Percentiles rank a stretch among this genome's conserved stretches.
These are phyloP conservation scores for Rhinopomastus cyanomelas DNA, from an alignment of 2,113 vertebrate genomes.

Conservation along the genomic window DNA sequence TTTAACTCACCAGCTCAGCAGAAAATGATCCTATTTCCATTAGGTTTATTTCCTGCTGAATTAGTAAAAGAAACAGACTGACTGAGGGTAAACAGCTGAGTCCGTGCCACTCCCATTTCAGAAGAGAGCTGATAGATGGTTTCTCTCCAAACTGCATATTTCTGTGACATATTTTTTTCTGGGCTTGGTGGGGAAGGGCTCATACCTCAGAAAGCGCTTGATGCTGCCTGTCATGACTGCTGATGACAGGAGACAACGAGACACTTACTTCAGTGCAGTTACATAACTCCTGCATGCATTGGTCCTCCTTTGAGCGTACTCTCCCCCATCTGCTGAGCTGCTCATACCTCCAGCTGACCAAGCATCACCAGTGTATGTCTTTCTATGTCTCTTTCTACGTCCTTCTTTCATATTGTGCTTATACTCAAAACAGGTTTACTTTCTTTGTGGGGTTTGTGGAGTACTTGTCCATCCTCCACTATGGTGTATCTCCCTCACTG, in stretches of 20 bases:
- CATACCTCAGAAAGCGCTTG: neutral
- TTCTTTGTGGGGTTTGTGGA: neutral
- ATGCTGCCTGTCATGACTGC: neutral
- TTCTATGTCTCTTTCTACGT: neutral
- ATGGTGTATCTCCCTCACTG: too few relatives aligned
- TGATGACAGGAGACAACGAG: neutral
- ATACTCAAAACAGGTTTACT: neutral
- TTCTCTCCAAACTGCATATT: neutral
- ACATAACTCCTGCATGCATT: fast-evolving
- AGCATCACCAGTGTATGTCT: neutral
- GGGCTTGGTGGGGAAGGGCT: neutral
- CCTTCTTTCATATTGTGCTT: neutral
- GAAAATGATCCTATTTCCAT: neutral
- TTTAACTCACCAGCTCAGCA: conserved; percentile 20
- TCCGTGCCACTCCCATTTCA: neutral
- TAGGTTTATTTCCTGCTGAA: conserved; percentile 28
- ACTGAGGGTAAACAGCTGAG: neutral
- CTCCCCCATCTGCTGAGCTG: neutral
- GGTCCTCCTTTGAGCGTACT: neutral
- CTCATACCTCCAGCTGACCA: neutral
- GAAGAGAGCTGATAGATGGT: neutral
- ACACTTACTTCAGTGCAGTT: neutral
- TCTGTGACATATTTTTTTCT: neutral
- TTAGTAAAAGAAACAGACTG: conserved; percentile 10
- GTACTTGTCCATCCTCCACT: neutral